A percentile compares a stretch with the other conserved stretches of the same genome.
These are phyloP conservation scores for Himalopsyche tibetana DNA, from an alignment of 2,888 invertebrate genomes.

Conservation along the genomic window DNA sequence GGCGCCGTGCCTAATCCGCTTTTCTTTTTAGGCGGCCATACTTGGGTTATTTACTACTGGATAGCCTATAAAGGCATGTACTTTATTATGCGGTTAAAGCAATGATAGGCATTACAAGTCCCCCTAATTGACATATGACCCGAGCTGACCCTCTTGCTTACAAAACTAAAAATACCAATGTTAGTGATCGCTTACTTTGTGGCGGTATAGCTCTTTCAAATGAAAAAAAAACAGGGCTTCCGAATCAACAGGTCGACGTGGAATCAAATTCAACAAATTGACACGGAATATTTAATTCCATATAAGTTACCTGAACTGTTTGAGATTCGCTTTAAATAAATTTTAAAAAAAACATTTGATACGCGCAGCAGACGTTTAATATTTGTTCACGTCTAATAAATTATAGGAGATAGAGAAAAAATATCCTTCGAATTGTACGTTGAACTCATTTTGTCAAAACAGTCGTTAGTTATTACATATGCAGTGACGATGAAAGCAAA, in stretches of 20 bases:
- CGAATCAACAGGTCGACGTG: neutral
- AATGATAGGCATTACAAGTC: constrained; percentile 61
- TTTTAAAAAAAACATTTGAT: no score
- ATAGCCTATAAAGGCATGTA: constrained; percentile 39
- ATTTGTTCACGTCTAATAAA: no score
- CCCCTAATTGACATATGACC: constrained; percentile 64
- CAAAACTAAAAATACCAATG: constrained; percentile 49
- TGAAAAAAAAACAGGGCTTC: constrained; percentile 11
- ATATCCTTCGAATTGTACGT: no score
- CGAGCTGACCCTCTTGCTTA: constrained; percentile 49
- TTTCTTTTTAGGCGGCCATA: constrained; percentile 2
- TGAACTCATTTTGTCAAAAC: no score
- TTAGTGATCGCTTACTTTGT: constrained; percentile 34
- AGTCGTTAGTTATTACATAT: no score
- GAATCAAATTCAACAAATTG: no score
- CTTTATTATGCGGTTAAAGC: constrained; percentile 54
- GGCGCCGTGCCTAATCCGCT: constrained; percentile 12
- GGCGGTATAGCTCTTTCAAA: neutral
- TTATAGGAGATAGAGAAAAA: no score
- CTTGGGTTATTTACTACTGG: constrained; percentile 18
- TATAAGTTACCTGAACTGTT: no score
- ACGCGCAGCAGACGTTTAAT: no score
- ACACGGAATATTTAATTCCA: no score
- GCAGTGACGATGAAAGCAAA: no score
- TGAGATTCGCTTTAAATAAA: no score